phyloP scores from a whole-genome alignment of 1,140 invertebrate genomes.

The Dolichoris vasculosae region DNA sequence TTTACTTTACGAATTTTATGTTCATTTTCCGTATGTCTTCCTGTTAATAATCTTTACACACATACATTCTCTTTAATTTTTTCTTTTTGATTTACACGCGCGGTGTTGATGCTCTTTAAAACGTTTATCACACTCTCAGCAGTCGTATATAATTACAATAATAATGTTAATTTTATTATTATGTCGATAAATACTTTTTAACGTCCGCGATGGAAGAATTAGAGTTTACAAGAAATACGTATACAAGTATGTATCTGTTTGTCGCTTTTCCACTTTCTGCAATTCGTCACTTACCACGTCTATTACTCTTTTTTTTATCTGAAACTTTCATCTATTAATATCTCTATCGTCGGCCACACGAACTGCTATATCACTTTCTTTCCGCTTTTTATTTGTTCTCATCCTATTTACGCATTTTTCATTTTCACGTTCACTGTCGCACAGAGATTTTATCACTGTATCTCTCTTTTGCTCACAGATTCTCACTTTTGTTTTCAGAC shows the following conservation, averaged over 20 bases:
- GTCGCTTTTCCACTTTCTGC: constrained; percentile 56
- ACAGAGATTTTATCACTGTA: constrained; percentile 56
- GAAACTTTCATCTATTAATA: constrained; percentile 4
- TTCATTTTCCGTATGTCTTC: constrained; percentile 57
- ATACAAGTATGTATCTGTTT: constrained; percentile 71
- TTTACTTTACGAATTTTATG: constrained; percentile 49
- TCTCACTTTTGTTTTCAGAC: constrained; percentile 28
- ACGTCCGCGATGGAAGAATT: constrained; percentile 76
- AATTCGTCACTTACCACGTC: constrained; percentile 47
- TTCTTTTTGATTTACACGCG: constrained; percentile 52
- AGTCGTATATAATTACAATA: constrained; percentile 75
- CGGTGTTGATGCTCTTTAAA: constrained; percentile 9
- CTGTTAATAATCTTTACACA: constrained; percentile 51
- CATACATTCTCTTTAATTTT: neutral
- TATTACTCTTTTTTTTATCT: constrained; percentile 47
- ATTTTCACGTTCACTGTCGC: constrained; percentile 46
- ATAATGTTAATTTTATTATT: constrained; percentile 74
- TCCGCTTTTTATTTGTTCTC: constrained; percentile 52
- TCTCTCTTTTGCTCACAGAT: constrained; percentile 50
- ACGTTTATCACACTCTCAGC: constrained; percentile 60
- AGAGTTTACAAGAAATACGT: constrained; percentile 76
- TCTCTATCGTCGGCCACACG: constrained; percentile 33
- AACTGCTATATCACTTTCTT: constrained; percentile 57
- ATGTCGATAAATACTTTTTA: constrained; percentile 74
- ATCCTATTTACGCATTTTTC: constrained; percentile 41